phyloP scores from a whole-genome alignment of 2,888 invertebrate genomes.

The Cecidostiba fungosa region DNA sequence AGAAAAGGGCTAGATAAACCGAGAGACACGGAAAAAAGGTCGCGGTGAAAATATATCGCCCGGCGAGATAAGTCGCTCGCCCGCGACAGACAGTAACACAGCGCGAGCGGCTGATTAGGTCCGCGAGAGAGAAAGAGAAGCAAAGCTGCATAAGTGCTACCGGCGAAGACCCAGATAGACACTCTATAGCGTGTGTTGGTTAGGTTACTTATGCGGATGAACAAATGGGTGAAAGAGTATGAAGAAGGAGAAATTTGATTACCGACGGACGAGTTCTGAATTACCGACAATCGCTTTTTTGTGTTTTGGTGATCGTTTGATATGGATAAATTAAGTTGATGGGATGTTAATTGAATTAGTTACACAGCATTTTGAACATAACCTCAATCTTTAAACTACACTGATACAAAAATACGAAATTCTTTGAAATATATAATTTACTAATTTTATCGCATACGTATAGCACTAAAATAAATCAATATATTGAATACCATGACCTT shows the following conservation, averaged over 20 bases:
- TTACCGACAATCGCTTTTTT: not conserved
- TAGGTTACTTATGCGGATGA: not conserved
- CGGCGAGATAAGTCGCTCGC: conserved; percentile 8
- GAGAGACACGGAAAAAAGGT: not conserved
- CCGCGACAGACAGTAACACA: not conserved
- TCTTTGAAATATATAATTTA: not conserved
- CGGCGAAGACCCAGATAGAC: conserved; percentile 52
- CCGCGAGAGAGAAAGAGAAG: not conserved
- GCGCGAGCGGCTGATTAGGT: conserved; percentile 32
- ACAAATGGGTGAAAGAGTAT: not conserved
- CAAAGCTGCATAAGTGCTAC: conserved; percentile 57
- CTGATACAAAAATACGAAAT: not conserved
- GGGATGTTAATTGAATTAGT: not conserved
- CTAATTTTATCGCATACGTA: not conserved
- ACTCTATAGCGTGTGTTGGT: not conserved
- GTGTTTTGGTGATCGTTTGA: not conserved
- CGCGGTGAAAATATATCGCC: not conserved
- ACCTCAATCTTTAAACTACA: not conserved
- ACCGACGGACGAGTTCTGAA: conserved; percentile 1
- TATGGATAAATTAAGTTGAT: not conserved
- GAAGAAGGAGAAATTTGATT: not conserved
- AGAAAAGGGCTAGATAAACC: not conserved
- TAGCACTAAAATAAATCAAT: not conserved
- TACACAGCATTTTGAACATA: not conserved
- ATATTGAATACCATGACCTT: not conserved